These are phyloP conservation scores for Aphelenchoides besseyi DNA, from an alignment of 1,140 invertebrate genomes.

Conservation along the genomic window DNA sequence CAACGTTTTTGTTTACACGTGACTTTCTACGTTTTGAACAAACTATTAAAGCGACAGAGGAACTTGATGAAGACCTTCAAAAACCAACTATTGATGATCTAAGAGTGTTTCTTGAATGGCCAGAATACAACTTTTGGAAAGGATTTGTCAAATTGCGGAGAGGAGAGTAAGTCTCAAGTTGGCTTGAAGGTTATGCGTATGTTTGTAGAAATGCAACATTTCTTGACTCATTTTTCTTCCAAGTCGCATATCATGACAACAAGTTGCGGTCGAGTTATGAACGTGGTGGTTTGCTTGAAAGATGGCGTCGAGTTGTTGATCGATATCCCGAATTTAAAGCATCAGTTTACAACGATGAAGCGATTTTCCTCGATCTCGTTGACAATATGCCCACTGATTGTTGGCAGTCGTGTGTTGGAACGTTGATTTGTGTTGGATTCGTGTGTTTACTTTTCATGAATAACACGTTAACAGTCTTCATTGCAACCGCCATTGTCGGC, in stretches of 20 bases:
- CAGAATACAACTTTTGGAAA: slow-evolving; percentile 57
- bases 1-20: slow-evolving; percentile 47
- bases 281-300: slow-evolving; percentile 44
- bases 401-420: slow-evolving; percentile 61
- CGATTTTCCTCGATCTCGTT: slow-evolving; percentile 63
- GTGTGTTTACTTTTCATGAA: slow-evolving; percentile 64
- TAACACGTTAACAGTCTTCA: slow-evolving; percentile 61
- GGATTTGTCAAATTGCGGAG: slow-evolving; percentile 53
- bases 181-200: too few relatives aligned
- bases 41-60: slow-evolving; percentile 24
- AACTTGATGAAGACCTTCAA: slow-evolving; percentile 24
- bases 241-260: slow-evolving; percentile 55
- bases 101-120: slow-evolving; percentile 54
- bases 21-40: slow-evolving; percentile 52
- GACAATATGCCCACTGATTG: slow-evolving; percentile 64
- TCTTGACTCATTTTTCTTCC: slow-evolving; percentile 59
- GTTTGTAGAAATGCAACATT: slow-evolving; percentile 37
- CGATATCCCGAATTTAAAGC: slow-evolving; percentile 53
- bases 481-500: slow-evolving; percentile 62
- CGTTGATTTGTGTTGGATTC: slow-evolving; percentile 61
- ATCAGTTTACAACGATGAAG: slow-evolving; percentile 58
- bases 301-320: slow-evolving; percentile 54
- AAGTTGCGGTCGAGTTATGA: slow-evolving; percentile 38
- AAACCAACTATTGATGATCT: slow-evolving; percentile 50
- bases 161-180: too few relatives aligned